Evolutionary conservation across 2,797 vertebrate genomes (phyloP), one percentile per base, ranked within the genome.

Genomic region (Melanotaenia maccullochi): DNA sequence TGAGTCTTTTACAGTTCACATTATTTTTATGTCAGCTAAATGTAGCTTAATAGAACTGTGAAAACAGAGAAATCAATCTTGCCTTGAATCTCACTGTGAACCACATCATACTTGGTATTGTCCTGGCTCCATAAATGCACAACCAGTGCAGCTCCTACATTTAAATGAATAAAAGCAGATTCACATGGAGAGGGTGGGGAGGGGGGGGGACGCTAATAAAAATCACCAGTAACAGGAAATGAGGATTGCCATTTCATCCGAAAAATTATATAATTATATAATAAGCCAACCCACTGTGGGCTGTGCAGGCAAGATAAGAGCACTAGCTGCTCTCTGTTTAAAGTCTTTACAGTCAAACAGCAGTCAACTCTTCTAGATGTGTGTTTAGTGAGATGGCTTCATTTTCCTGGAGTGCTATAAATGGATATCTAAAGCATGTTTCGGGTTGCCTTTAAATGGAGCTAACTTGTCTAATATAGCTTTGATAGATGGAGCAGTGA

Each of bases 211-310:
- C 87, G 61, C 64, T 84, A 91, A 90, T 91, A 90, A 87, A 91
- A 90, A 89, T 87, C 87, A 88, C 76, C 90, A 90, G 88, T 93
- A 89, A 85, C 73, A 87, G 76, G 76, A 89, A 93, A 92, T 89
- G 85, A 92, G 87, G 86, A 93, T 91, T 92, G 90, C 90, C 81
- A 86, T 93, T 93, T 90, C 85, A 89, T 92, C 86, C 89, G 86
- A 89, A 82, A 89, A 90, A 83, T 78, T 79, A 80, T 89, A 22
- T 91, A 89, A 93, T 93, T 92, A 90, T 90, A 82, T 92, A 90
- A 93, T 88, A 92, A 91, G 86, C 75, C 83, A 85, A 74, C 75
- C 77, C 82, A 85, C 83, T 91, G 88, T 85, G 78, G 86, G 76
- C 87, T 92, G 89, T 83, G 79, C 83, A 75, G 85, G 71, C 82